Base-by-base conservation (phyloP, 2,113 vertebrate species). In the Brienomyrus brachyistius region DNA sequence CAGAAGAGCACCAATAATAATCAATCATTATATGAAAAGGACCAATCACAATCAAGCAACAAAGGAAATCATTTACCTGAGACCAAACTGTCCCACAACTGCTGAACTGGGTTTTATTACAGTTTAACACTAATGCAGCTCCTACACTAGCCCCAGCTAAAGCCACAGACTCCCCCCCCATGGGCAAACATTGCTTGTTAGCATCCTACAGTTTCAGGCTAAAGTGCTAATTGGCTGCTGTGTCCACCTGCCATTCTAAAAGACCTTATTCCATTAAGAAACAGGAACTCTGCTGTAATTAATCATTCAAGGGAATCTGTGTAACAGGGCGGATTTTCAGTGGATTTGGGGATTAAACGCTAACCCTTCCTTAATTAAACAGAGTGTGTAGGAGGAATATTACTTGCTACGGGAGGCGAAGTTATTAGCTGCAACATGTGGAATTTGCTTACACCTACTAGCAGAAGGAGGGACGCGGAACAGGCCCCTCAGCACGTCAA, bases 241-340 rank as follows among this genome's bases (percentile, higher is more conserved):
- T 89, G 82, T 50, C 88, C 88, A 19, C 40, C 0, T 51, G 82
- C 84, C 19, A 62, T 83, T 56, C 59, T 51, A 23, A 91, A 89
- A 59, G 52, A 80, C 2, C 48, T 40, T 13, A 87, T 90, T 86
- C 35, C 54, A 74, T 91, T 87, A 89, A n/a, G 88, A 77, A 51
- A 45, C 62, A 31, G 7, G 50, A 87, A 90, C 48, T 13, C 27
- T 7, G 54, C 40, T 9, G 43, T 54, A 74, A 52, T 56, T 87
- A 82, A 90, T 91, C 80, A 91, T 91, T 59, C 77, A 89, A 9
- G 62, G 19, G 59, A 90, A 87, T 85, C 35, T 50, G 89, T 85
- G 77, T 62, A 62, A 47, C 35, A 23, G 4, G 7, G 51, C 40
- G 35, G 77, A 77, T 31, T 83, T 56, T 89, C 40, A 17, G 35